Percentiles rank a stretch among this genome's conserved stretches.
phyloP scores from a whole-genome alignment of 2,888 invertebrate species.

The Synergus gifuensis region DNA sequence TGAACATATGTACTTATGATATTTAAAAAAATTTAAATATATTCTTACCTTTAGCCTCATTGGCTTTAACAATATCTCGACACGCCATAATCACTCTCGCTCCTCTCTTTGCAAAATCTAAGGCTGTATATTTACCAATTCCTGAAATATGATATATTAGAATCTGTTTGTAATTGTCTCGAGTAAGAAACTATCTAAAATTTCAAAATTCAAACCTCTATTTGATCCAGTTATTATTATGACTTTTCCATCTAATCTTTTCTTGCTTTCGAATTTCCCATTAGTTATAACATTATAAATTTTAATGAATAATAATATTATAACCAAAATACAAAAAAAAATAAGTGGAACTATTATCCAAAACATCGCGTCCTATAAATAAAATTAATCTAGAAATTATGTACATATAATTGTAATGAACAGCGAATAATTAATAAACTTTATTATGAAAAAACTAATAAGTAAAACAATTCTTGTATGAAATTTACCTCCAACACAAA shows the following conservation, averaged over 20 bases:
- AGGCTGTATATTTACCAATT: background rate
- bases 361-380: too few species aligned
- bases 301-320: background rate
- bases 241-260: background rate
- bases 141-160: background rate
- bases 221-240: background rate
- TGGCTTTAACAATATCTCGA: background rate
- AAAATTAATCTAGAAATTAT: too few species aligned
- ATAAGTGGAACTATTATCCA: too few species aligned
- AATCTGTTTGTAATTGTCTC: background rate
- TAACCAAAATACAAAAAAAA: background rate
- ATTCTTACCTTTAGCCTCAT: constrained; percentile 3
- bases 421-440: too few species aligned
- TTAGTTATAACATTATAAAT: background rate
- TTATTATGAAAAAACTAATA: too few species aligned
- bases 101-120: constrained; percentile 32
- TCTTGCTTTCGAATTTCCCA: background rate
- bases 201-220: background rate
- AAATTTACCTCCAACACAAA: too few species aligned
- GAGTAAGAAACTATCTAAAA: too few species aligned
- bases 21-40: background rate
- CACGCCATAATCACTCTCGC: constrained; percentile 13
- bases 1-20: too few species aligned
- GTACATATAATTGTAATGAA: too few species aligned
- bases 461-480: too few species aligned